These are phyloP conservation scores for Drosophila mercatorum DNA, from an alignment of 2,888 invertebrate species.

Conservation along the genomic window DNA sequence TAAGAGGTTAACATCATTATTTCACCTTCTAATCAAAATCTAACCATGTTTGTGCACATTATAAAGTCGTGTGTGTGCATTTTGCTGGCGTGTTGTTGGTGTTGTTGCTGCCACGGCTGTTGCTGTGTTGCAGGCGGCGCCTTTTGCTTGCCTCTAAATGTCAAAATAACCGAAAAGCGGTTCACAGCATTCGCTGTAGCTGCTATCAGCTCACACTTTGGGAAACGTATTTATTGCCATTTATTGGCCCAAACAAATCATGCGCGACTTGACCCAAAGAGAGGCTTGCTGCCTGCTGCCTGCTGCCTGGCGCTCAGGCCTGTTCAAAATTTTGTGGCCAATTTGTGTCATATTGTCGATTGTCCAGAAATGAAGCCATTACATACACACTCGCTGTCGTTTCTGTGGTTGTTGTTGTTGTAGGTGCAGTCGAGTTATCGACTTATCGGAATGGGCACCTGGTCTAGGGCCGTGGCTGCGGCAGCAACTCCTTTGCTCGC, in stretches of 20 bases:
- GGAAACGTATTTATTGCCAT: slow-evolving; percentile 62
- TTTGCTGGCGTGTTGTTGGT: slow-evolving; percentile 4
- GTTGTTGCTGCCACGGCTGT: slow-evolving; percentile 5
- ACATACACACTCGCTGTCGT: background rate
- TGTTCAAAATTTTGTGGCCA: slow-evolving; percentile 56
- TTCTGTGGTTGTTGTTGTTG: background rate
- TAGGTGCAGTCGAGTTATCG: slow-evolving; percentile 25
- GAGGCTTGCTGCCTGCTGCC: slow-evolving; percentile 5
- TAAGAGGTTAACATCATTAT: slow-evolving; percentile 80
- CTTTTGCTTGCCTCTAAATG: slow-evolving; percentile 73
- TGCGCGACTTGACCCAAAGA: slow-evolving; percentile 52
- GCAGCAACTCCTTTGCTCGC: slow-evolving; percentile 29
- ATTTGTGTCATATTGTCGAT: slow-evolving; percentile 71
- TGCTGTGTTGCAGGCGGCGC: slow-evolving; percentile 59
- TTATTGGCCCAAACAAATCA: slow-evolving; percentile 45
- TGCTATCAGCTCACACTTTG: slow-evolving; percentile 54
- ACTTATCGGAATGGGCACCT: slow-evolving; percentile 28
- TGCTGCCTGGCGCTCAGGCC: background rate
- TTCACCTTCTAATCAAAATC: slow-evolving; percentile 80
- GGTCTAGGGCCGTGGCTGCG: slow-evolving; percentile 1
- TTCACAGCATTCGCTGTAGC: slow-evolving; percentile 54
- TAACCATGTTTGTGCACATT: slow-evolving; percentile 60
- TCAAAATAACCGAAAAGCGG: slow-evolving; percentile 52
- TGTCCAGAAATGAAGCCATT: slow-evolving; percentile 53
- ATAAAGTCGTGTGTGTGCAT: slow-evolving; percentile 44